These are phyloP conservation scores for Loriculus beryllinus DNA, from an alignment of 2,797 vertebrate genomes.

Conservation along the genomic window DNA sequence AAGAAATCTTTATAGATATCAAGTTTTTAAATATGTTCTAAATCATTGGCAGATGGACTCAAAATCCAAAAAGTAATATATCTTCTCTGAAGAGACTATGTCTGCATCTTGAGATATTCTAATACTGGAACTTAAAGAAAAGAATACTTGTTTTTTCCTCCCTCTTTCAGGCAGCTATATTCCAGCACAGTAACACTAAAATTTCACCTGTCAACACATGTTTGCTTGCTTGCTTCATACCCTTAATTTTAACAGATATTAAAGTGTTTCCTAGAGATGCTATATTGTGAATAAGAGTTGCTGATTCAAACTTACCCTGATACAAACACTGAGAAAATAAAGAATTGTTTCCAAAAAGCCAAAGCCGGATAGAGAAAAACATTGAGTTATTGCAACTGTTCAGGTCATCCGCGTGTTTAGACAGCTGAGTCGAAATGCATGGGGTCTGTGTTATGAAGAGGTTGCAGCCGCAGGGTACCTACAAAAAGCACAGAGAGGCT, in stretches of 20 bases:
- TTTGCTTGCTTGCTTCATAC: neutral
- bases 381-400: neutral
- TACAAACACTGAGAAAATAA: neutral
- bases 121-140: neutral
- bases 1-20: neutral
- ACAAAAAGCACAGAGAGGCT: slow-evolving; percentile 3
- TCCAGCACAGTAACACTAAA: neutral
- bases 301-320: neutral
- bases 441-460: neutral
- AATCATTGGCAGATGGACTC: neutral
- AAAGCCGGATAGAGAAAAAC: neutral
- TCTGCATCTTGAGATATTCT: neutral
- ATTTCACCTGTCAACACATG: neutral
- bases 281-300: neutral
- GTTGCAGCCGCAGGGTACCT: neutral
- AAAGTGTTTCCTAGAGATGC: neutral
- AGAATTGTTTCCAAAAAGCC: neutral
- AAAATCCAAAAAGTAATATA: neutral
- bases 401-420: neutral
- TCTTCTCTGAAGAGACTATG: neutral
- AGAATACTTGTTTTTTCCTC: neutral
- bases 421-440: neutral
- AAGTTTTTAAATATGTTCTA: neutral
- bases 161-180: neutral
- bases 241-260: neutral